Conservation (phyloP, 2,113 vertebrate genomes). For the Saccopteryx leptura region DNA sequence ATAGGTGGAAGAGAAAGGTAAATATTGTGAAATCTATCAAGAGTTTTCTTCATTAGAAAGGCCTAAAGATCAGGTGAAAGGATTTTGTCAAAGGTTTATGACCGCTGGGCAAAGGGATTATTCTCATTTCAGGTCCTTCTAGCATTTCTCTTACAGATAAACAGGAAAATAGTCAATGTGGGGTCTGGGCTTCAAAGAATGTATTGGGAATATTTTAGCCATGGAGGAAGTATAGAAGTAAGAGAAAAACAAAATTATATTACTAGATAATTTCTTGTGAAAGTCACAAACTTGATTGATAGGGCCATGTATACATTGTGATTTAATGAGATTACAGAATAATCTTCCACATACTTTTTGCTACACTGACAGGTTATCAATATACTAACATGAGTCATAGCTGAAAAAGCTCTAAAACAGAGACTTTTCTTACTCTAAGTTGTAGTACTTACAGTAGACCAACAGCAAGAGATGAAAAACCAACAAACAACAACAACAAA, state of each 20-base stretch:
- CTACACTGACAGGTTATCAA: neutral
- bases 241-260: neutral
- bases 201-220: too few relatives aligned
- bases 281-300: neutral
- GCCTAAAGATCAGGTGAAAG: neutral
- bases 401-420: neutral
- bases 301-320: neutral
- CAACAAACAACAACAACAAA: neutral
- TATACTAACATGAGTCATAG: neutral
- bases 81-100: neutral
- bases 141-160: neutral
- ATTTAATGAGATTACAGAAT: neutral
- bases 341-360: rapidly evolving
- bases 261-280: neutral
- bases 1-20: neutral
- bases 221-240: neutral
- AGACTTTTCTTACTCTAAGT: too few relatives aligned
- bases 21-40: neutral
- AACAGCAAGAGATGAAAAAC: neutral
- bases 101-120: neutral
- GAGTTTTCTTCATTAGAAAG: neutral
- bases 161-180: neutral
- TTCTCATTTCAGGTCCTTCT: neutral
- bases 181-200: neutral
- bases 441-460: neutral